A percentile compares a stretch with the other conserved stretches of the same genome.
Conservation (phyloP, 2,113 vertebrate species). For the Malurus elegans region DNA sequence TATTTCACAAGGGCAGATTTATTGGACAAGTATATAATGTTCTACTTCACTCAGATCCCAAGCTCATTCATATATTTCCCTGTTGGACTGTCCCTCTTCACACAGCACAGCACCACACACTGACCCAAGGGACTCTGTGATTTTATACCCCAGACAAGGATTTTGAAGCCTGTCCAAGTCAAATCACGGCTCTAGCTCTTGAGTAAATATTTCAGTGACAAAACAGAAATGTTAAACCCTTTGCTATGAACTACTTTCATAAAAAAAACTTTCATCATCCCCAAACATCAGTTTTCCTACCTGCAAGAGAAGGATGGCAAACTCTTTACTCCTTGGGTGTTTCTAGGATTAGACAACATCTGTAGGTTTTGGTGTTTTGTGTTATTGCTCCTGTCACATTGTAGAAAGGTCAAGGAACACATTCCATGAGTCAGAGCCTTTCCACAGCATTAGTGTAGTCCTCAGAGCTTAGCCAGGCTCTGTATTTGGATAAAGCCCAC, state of each 20-base stretch:
- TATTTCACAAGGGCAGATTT: not conserved
- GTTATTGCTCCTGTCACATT: slow-evolving; percentile 6
- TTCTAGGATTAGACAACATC: slow-evolving; percentile 20
- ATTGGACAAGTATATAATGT: not conserved
- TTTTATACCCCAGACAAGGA: not conserved
- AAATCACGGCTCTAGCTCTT: not conserved
- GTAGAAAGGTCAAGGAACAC: slow-evolving; percentile 7
- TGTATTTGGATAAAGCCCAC: slow-evolving; percentile 37
- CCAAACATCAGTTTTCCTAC: not conserved
- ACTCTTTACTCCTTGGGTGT: not conserved
- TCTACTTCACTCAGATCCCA: not conserved
- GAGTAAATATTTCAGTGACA: not conserved
- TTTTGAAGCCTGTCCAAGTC: not conserved
- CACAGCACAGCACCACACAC: not conserved
- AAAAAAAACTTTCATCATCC: not conserved
- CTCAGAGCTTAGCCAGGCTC: slow-evolving; percentile 11
- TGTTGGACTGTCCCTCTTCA: not conserved
- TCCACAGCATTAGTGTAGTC: not conserved
- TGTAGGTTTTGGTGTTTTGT: not conserved
- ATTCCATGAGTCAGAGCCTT: slow-evolving; percentile 40
- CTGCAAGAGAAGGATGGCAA: not conserved
- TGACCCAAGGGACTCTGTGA: not conserved
- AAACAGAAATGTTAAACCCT: not conserved
- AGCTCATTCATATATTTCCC: not conserved
- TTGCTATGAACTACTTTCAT: not conserved